Evolutionary conservation across 2,888 invertebrate species (phyloP).

Genomic region (Drosophila ustulata): DNA sequence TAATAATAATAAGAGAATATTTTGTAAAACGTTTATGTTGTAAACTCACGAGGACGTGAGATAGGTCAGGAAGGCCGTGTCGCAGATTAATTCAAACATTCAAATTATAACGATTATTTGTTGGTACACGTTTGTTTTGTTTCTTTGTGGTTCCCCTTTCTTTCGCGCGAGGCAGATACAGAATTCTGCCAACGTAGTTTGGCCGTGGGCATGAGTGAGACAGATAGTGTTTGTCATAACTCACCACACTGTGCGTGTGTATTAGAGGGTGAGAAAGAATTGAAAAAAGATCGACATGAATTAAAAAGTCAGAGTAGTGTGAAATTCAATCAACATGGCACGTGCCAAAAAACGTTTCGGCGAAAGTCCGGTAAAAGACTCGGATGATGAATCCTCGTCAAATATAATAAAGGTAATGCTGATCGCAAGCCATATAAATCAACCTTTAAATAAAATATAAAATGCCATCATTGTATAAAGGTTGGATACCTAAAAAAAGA

Average conservation of each 20-base stretch:
- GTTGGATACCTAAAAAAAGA: too few species aligned
- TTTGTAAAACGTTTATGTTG: not conserved
- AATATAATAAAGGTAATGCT: too few species aligned
- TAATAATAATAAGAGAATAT: too few species aligned
- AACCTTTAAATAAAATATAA: too few species aligned
- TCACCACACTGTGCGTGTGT: too few species aligned
- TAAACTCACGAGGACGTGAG: conserved; percentile 1
- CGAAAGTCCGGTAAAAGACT: too few species aligned
- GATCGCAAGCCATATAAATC: too few species aligned
- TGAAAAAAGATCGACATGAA: not conserved
- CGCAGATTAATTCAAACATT: not conserved
- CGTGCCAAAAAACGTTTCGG: too few species aligned
- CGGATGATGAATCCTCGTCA: too few species aligned
- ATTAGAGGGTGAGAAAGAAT: not conserved
- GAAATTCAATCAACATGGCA: too few species aligned
- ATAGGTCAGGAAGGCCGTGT: not conserved
- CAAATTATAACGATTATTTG: not conserved
- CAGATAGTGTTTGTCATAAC: not conserved
- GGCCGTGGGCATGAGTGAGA: not conserved
- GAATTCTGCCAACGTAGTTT: not conserved
- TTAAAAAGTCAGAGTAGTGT: too few species aligned
- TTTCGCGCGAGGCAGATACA: not conserved
- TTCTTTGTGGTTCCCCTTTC: not conserved
- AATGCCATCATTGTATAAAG: too few species aligned
- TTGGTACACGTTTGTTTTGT: not conserved